These are phyloP conservation scores for Arrhamphus sclerolepis DNA, from an alignment of 2,797 vertebrate species.

Conservation along the genomic window DNA sequence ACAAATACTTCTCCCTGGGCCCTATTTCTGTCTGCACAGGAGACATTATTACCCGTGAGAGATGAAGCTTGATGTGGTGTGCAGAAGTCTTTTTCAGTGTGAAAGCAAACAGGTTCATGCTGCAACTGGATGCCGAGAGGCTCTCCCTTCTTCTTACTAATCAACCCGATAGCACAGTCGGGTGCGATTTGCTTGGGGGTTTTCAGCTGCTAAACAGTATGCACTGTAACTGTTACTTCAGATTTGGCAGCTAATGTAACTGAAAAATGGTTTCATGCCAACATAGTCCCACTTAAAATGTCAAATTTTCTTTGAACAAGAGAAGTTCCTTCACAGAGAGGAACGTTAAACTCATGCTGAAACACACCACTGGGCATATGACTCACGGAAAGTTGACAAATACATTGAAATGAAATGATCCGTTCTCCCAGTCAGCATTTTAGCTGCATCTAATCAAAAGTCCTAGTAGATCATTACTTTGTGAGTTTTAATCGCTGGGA, in stretches of 20 bases:
- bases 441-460: background rate
- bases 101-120: background rate
- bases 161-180: conserved; percentile 18
- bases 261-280: background rate
- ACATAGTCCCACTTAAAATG: too few species aligned
- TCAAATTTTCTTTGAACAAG: background rate
- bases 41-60: background rate
- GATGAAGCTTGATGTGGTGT: background rate
- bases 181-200: background rate
- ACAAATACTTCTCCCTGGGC: background rate
- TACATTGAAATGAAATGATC: conserved; percentile 24
- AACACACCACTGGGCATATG: conserved; percentile 36
- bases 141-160: conserved; percentile 16
- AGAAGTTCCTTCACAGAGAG: conserved; percentile 8
- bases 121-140: background rate
- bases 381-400: conserved; percentile 49
- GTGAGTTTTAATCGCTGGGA: background rate
- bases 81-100: background rate
- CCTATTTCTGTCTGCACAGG: background rate
- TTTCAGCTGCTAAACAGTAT: conserved; percentile 6
- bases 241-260: background rate
- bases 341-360: conserved; percentile 31
- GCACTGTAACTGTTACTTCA: background rate
- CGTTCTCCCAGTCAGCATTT: conserved; percentile 20
- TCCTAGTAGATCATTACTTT: background rate